phyloP scores from a whole-genome alignment of 1,140 invertebrate species.

The Brachionus manjavacas region DNA sequence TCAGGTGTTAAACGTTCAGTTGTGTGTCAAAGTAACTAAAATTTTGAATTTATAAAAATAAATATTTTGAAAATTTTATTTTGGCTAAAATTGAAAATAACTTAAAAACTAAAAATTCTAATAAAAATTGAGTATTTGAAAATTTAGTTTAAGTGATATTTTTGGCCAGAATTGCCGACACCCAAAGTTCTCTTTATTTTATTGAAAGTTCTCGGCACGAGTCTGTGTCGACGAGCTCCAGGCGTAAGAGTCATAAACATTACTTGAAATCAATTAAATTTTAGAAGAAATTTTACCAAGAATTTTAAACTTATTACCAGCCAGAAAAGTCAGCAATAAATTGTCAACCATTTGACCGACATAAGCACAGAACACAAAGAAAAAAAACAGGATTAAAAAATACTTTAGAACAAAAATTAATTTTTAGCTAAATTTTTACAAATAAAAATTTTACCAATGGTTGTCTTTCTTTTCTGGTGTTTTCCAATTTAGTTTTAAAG shows the following conservation, averaged over 20 bases:
- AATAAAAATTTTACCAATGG: constrained; percentile 3
- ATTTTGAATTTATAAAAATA: neutral
- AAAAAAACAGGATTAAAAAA: constrained; percentile 28
- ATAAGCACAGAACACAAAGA: constrained; percentile 40
- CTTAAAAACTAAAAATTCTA: neutral
- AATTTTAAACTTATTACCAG: neutral
- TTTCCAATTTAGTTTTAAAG: neutral
- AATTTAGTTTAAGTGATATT: neutral
- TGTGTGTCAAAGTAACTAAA: neutral
- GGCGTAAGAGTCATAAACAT: constrained; percentile 14
- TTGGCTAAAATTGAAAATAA: neutral
- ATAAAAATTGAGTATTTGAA: neutral
- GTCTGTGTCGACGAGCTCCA: constrained; percentile 5
- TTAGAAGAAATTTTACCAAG: neutral
- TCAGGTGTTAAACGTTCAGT: neutral
- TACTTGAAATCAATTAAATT: neutral
- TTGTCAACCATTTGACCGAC: constrained; percentile 39
- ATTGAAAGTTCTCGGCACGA: neutral
- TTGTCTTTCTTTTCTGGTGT: constrained; percentile 33
- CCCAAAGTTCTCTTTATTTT: constrained; percentile 21
- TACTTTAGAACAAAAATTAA: constrained; percentile 17
- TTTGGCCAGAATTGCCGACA: neutral
- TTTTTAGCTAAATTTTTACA: neutral
- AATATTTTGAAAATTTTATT: neutral
- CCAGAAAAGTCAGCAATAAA: constrained; percentile 25